Conservation (phyloP, 2,113 vertebrate species). For the Nycticebus coucang region DNA sequence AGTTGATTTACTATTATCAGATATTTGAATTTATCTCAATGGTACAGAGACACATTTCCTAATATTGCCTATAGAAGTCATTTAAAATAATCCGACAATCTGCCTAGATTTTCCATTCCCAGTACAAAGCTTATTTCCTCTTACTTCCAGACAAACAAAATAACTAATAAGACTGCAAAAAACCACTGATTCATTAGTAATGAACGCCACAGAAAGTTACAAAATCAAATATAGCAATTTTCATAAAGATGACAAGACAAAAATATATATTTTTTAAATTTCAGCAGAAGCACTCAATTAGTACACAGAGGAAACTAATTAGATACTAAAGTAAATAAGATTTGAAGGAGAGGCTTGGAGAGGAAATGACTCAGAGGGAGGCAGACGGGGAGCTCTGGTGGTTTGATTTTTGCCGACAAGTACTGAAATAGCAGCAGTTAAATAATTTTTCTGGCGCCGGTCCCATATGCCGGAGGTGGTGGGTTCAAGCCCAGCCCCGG, state of each 20-base stretch:
- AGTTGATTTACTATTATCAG: constrained; percentile 11
- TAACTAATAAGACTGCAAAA: neutral
- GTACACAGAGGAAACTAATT: constrained; percentile 28
- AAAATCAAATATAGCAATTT: constrained; percentile 29
- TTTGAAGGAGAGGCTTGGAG: constrained; percentile 28
- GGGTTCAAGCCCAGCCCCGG: too few relatives aligned
- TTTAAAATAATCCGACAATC: constrained; percentile 43
- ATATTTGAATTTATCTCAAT: constrained; percentile 13
- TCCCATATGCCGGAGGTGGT: too few relatives aligned
- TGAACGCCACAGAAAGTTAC: constrained; percentile 37
- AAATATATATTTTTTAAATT: neutral
- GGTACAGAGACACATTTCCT: constrained; percentile 16
- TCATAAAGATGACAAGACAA: constrained; percentile 29
- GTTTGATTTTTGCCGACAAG: constrained; percentile 60
- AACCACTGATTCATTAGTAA: constrained; percentile 4
- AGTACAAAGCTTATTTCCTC: constrained; percentile 4
- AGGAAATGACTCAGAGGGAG: constrained; percentile 59
- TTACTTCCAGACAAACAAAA: constrained; percentile 1
- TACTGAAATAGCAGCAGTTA: constrained; percentile 33
- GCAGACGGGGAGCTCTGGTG: neutral
- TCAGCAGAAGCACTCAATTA: constrained; percentile 10
- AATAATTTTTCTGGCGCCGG: too few relatives aligned
- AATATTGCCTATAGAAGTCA: constrained; percentile 34
- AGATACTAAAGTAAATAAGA: neutral
- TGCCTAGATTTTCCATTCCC: constrained; percentile 13